A percentile compares a stretch with the other conserved stretches of the same genome.
Evolutionary conservation across 2,888 invertebrate species (phyloP).

Genomic region (Hedychridium roseum): DNA sequence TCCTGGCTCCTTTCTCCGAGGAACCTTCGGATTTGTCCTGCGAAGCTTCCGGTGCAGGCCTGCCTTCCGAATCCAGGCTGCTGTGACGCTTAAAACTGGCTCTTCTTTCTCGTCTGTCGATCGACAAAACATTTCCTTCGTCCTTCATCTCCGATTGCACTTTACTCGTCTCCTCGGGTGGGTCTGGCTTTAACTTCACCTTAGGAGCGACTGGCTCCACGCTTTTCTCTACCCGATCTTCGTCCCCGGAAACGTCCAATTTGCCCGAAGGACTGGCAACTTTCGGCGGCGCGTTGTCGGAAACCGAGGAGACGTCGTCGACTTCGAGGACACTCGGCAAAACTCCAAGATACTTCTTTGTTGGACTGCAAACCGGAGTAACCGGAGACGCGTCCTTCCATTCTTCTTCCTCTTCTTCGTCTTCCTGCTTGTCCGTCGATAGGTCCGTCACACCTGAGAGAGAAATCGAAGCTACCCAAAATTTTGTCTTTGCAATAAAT

Average conservation of each 20-base stretch:
- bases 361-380: constrained; percentile 46
- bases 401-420: constrained; percentile 33
- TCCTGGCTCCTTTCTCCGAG: constrained; percentile 20
- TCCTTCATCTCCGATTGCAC: constrained; percentile 1
- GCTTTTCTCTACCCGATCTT: too few relatives aligned
- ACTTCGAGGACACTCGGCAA: constrained; percentile 14
- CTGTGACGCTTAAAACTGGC: constrained; percentile 16
- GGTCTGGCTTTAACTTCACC: constrained; percentile 35
- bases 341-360: constrained; percentile 15
- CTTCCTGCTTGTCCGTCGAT: constrained; percentile 33
- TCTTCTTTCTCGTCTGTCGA: constrained; percentile 5
- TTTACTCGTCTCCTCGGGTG: constrained; percentile 12
- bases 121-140: background rate
- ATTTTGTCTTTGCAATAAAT: too few relatives aligned
- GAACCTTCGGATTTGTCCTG: constrained; percentile 14
- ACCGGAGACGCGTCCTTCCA: constrained; percentile 42
- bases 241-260: too few relatives aligned
- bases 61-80: constrained; percentile 20
- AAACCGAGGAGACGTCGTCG: constrained; percentile 30
- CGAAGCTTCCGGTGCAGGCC: constrained; percentile 14
- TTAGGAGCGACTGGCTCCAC: constrained; percentile 32
- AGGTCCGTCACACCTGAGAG: constrained; percentile 29
- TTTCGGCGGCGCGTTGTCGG: constrained; percentile 11
- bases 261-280: too few relatives aligned
- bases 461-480: background rate